A percentile compares a stretch with the other conserved stretches of the same genome.
These are phyloP conservation scores for Polypterus senegalus DNA, from an alignment of 2,113 vertebrate species.

Conservation along the genomic window DNA sequence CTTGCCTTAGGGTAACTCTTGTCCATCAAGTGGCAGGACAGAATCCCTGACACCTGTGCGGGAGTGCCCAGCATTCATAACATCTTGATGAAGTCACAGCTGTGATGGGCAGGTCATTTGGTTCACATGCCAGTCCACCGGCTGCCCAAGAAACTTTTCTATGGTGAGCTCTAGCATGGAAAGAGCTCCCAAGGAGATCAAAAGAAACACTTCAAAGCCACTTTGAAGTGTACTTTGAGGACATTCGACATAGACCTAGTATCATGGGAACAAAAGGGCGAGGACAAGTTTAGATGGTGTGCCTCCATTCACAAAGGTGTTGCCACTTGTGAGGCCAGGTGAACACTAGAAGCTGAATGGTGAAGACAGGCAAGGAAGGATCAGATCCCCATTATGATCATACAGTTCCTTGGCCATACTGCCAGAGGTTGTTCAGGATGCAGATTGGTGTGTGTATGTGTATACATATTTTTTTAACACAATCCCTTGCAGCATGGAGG, in stretches of 20 bases:
- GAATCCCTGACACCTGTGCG: not conserved
- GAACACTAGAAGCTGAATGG: too few relatives aligned
- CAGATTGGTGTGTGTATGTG: not conserved
- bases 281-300: not conserved
- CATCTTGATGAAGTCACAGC: not conserved
- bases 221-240: slow-evolving; percentile 2
- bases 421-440: slow-evolving; percentile 1
- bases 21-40: too few relatives aligned
- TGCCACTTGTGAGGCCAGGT: too few relatives aligned
- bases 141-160: too few relatives aligned
- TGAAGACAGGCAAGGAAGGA: not conserved
- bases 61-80: slow-evolving; percentile 8
- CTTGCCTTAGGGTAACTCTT: too few relatives aligned
- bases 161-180: too few relatives aligned
- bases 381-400: not conserved
- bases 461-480: too few relatives aligned
- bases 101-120: slow-evolving; percentile 10
- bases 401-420: not conserved
- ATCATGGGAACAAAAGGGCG: not conserved
- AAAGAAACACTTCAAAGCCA: slow-evolving; percentile 3
- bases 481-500: too few relatives aligned
- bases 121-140: not conserved
- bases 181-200: not conserved
- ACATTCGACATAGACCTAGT: not conserved
- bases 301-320: too few relatives aligned